Percentiles rank a stretch among this genome's conserved stretches.
These are phyloP conservation scores for Falco columbarius DNA, from an alignment of 2,797 vertebrate species.

Conservation along the genomic window DNA sequence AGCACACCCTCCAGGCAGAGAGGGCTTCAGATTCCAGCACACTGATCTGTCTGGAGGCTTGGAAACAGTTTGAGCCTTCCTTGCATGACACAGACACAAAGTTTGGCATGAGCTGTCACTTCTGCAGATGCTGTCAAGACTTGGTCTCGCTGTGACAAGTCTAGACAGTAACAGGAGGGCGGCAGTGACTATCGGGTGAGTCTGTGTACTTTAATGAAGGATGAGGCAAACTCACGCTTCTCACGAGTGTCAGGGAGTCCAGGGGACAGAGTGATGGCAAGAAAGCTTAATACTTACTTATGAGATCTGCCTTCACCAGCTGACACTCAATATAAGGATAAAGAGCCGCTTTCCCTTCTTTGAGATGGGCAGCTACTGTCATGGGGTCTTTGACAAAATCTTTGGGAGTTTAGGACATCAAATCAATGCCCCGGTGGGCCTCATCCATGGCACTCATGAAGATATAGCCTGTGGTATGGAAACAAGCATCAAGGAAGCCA, in stretches of 20 bases:
- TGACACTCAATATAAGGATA: not conserved
- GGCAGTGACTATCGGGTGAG: not conserved
- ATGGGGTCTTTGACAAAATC: not conserved
- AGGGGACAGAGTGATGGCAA: not conserved
- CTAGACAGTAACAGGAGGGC: not conserved
- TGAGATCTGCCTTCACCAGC: conserved; percentile 5
- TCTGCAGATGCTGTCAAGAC: conserved; percentile 37
- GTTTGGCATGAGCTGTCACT: conserved; percentile 6
- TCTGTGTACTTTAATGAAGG: not conserved
- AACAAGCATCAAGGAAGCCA: not conserved
- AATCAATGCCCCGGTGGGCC: not conserved
- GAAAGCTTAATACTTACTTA: not conserved
- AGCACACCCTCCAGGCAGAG: not conserved
- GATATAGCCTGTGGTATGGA: not conserved
- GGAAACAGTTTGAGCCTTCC: not conserved
- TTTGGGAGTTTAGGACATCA: not conserved
- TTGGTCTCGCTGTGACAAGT: not conserved
- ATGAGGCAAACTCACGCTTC: not conserved
- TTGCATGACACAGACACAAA: not conserved
- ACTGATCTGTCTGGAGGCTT: not conserved
- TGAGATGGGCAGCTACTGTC: not conserved
- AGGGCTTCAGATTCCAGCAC: not conserved
- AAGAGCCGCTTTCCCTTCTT: not conserved
- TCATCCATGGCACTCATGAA: not conserved
- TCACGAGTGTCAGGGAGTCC: not conserved